Conservation (phyloP, 2,797 vertebrate genomes). For the Petrocephalus sullivani region DNA sequence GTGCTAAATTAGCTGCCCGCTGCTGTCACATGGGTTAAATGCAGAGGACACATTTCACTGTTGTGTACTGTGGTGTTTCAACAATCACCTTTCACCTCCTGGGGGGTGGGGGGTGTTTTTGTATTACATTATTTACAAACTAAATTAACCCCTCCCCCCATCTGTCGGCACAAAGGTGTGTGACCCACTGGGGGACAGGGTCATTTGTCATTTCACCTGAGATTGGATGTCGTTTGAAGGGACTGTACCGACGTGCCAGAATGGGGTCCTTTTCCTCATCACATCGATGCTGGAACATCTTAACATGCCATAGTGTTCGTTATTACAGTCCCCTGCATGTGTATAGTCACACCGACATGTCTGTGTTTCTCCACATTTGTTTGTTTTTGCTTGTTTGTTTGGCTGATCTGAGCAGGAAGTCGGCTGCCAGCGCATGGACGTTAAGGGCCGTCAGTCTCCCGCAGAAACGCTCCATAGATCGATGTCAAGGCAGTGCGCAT, state of each 20-base stretch:
- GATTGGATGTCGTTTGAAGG: background rate
- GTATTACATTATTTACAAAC: constrained; percentile 54
- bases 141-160: constrained; percentile 37
- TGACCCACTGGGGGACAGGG: background rate
- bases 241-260: background rate
- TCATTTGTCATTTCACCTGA: constrained; percentile 8
- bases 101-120: constrained; percentile 45
- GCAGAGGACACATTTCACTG: too few species aligned
- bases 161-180: constrained; percentile 18
- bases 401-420: background rate
- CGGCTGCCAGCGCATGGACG: background rate
- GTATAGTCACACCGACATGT: background rate
- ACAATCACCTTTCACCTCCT: constrained; percentile 13
- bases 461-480: background rate
- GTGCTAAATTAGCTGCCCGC: too few species aligned
- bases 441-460: background rate
- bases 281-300: background rate
- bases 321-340: background rate
- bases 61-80: too few species aligned
- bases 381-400: background rate
- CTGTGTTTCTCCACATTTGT: background rate
- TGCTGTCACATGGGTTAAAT: too few species aligned
- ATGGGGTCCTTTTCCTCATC: background rate
- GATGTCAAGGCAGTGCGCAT: background rate
- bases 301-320: background rate